A percentile compares a stretch with the other conserved stretches of the same genome.
These are phyloP conservation scores for Archivesica marissinica DNA, from an alignment of 1,140 invertebrate genomes.

Conservation along the genomic window DNA sequence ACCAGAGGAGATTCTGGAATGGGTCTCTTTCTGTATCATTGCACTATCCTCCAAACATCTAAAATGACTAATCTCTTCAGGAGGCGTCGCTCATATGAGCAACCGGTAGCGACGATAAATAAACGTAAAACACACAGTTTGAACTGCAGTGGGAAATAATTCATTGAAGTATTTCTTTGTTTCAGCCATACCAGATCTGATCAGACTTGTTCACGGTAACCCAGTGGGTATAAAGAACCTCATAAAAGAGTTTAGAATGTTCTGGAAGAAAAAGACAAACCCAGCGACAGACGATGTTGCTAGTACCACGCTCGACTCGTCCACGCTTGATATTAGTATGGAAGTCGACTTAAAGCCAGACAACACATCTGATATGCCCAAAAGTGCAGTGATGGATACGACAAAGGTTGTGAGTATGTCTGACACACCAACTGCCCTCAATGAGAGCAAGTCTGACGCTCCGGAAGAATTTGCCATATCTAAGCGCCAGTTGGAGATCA, in stretches of 20 bases:
- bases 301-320: neutral
- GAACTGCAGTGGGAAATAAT: neutral
- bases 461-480: constrained; percentile 73
- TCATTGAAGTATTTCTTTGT: neutral
- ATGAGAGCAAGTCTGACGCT: constrained; percentile 40
- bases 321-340: constrained; percentile 49
- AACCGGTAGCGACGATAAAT: too few species aligned
- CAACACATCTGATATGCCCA: neutral
- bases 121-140: too few species aligned
- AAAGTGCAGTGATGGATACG: neutral
- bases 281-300: constrained; percentile 56
- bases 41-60: too few species aligned
- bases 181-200: constrained; percentile 87
- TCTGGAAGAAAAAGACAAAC: constrained; percentile 85
- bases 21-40: too few species aligned
- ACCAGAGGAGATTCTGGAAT: too few species aligned
- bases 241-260: constrained; percentile 88
- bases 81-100: too few species aligned
- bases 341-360: constrained; percentile 64
- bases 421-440: constrained; percentile 19
- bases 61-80: too few species aligned
- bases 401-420: constrained; percentile 36
- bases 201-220: constrained; percentile 89
- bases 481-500: constrained; percentile 81
- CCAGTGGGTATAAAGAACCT: constrained; percentile 86